Evolutionary conservation across 2,888 invertebrate species (phyloP).

Genomic region (Diaprepes abbreviatus): DNA sequence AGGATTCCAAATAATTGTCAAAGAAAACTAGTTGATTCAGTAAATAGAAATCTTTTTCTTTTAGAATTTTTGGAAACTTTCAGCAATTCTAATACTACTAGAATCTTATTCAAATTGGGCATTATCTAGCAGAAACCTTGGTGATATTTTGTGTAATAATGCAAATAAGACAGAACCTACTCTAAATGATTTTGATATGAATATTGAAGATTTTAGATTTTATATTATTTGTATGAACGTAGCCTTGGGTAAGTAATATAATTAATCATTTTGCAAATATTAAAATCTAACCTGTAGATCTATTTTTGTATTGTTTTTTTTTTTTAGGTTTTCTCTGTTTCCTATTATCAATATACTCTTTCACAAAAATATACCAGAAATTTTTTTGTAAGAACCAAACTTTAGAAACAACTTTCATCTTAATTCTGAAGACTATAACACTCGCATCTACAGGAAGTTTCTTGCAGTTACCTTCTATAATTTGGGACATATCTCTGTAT

Average conservation of each 20-base stretch:
- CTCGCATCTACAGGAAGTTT: conserved; percentile 74
- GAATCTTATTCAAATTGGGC: conserved; percentile 85
- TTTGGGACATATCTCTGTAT: conserved; percentile 71
- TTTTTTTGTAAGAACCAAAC: neutral
- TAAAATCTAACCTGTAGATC: no score
- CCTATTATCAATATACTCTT: conserved; percentile 56
- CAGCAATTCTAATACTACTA: conserved; percentile 81
- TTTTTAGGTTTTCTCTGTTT: conserved; percentile 60
- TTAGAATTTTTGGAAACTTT: conserved; percentile 75
- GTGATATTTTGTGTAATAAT: conserved; percentile 35
- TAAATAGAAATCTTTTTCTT: no score
- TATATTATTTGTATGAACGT: conserved; percentile 60
- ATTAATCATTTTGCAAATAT: no score
- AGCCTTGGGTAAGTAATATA: conserved; percentile 58
- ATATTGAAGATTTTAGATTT: conserved; percentile 61
- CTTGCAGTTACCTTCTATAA: conserved; percentile 74
- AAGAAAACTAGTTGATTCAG: no score
- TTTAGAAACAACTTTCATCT: conserved; percentile 56
- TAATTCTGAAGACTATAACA: conserved; percentile 70
- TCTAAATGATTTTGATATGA: conserved; percentile 55
- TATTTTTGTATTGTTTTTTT: no score
- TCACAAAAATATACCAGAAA: conserved; percentile 56
- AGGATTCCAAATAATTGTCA: no score
- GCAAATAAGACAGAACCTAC: conserved; percentile 52
- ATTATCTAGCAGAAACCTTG: conserved; percentile 51